These are phyloP conservation scores for Indri indri DNA, from an alignment of 2,113 vertebrate genomes.

Conservation along the genomic window DNA sequence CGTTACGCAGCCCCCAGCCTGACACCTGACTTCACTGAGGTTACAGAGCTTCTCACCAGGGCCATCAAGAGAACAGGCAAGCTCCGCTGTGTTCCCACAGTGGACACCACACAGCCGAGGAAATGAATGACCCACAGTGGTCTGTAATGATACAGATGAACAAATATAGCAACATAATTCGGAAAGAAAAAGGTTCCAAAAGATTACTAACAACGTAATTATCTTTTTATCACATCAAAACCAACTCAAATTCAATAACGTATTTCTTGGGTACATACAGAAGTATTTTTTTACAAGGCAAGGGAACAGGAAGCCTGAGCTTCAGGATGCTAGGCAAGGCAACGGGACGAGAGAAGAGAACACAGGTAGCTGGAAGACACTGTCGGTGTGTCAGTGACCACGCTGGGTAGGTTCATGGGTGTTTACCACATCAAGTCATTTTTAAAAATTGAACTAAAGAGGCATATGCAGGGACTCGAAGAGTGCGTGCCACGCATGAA, in stretches of 20 bases:
- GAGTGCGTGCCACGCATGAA: fast-evolving
- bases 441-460: neutral
- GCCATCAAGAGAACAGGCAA: neutral
- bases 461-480: fast-evolving
- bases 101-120: fast-evolving
- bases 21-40: neutral
- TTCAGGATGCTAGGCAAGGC: fast-evolving
- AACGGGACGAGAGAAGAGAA: fast-evolving
- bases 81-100: fast-evolving
- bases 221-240: neutral
- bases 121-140: fast-evolving
- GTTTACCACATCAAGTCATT: neutral
- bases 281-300: too few relatives aligned
- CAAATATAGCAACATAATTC: neutral
- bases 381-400: fast-evolving
- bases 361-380: fast-evolving
- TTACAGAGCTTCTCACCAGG: neutral
- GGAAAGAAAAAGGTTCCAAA: neutral
- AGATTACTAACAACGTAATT: neutral
- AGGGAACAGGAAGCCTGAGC: neutral
- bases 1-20: fast-evolving
- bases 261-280: neutral
- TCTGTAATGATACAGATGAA: neutral
- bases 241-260: neutral
- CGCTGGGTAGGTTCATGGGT: fast-evolving